Conservation (phyloP, 2,797 vertebrate genomes). For the Pachyuromys duprasi region DNA sequence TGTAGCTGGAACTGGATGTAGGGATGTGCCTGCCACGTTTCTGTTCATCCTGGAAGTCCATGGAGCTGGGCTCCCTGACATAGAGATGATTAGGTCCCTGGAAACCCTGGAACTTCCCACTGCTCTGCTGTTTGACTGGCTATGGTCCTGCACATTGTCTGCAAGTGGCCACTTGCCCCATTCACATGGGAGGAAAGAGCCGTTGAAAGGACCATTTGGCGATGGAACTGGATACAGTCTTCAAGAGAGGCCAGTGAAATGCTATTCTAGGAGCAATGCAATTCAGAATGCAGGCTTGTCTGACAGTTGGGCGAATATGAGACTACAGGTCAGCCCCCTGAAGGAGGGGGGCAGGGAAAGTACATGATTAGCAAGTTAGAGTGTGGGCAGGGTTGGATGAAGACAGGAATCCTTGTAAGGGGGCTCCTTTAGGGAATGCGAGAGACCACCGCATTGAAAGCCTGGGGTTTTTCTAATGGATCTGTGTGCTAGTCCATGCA, state of each 20-base stretch:
- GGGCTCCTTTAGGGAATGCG: not conserved
- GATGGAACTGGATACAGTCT: not conserved
- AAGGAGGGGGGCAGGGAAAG: not conserved
- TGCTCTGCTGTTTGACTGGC: not conserved
- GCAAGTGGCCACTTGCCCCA: too few species aligned
- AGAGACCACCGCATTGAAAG: not conserved
- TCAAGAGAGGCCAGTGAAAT: not conserved
- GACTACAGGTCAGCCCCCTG: not conserved
- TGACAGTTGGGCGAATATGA: not conserved
- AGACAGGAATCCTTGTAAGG: not conserved
- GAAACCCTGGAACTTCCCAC: not conserved
- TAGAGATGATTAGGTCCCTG: not conserved
- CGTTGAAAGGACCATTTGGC: not conserved
- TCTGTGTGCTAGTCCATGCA: not conserved
- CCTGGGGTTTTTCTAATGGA: not conserved
- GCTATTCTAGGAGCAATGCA: not conserved
- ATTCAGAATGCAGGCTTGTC: not conserved
- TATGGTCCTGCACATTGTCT: not conserved
- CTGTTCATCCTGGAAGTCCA: not conserved
- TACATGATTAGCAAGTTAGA: not conserved
- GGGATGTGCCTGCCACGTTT: fast-evolving
- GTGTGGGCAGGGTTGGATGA: fast-evolving
- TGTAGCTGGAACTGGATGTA: too few species aligned
- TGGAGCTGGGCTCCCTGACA: fast-evolving
- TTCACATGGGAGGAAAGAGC: not conserved